Evolutionary conservation across 2,888 invertebrate genomes (phyloP), one percentile per base, ranked within the genome.

Genomic region (Celastrina argiolus): DNA sequence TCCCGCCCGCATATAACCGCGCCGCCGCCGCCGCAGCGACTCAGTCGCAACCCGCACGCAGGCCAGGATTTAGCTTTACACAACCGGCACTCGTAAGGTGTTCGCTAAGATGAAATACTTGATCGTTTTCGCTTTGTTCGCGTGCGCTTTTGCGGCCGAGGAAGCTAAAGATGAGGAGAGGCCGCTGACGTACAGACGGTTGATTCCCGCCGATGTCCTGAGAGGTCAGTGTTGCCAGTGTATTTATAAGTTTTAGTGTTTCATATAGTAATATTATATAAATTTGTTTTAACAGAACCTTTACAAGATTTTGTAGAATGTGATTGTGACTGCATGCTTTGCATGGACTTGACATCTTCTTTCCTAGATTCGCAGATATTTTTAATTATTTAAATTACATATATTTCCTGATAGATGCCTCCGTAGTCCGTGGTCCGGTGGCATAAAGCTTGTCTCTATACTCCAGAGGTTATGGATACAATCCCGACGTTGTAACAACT

Each of bases 151-250:
- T 73, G 88, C 93, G 72, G 92, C 92, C 72, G 92, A 92, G 71
- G 93, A 92, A 70, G 89, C 92, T 64, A 92, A 92, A 74, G 88
- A 88, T 69, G 92, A 92, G 56, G 92, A 93, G 7, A 92, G 92
- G 69, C 92, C 94, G 64, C 96, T 94, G 84, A 94, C 96, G 61
- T 97, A 93, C 92, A 95, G 94, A 79, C 92, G 97, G 73, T 91
- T 97, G 74, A 97, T 97, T 76, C 97, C 97, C 56, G 97, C 97
- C 76, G 97, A 97, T 87, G 96, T 97, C 45, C 92, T 97, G 71
- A 94, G 97, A 94, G 97, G 97, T 97, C 90, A 92, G 93, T 92
- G 75, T 10, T 64, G 61, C 26, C 18, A 61, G 36, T 61, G 36
- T 45, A 42, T 36, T 36, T 36, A 10, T 14, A 22, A 5, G 22